Evolutionary conservation across 23 tunicate species (phyloP), one percentile per base, ranked within the genome.

Genomic region (Phallusia fumigata): DNA sequence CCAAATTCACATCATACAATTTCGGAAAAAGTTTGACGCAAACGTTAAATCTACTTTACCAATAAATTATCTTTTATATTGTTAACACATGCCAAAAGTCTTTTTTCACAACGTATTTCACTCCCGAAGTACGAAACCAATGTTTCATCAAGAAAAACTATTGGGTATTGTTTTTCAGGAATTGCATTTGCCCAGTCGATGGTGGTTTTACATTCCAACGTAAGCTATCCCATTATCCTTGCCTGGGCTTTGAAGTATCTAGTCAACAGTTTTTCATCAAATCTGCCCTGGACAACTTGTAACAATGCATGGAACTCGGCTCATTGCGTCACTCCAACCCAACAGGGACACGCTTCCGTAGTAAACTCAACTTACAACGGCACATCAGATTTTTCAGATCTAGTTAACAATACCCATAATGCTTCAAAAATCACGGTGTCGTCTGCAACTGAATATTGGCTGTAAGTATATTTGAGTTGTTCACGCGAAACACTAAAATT

Each of bases 181-280:
- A 74, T 74, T 30, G 78, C 78, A 32, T 74, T 11, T 34, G 78
- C 78, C 3, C 44, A 34, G n/a, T 33, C 78, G 5, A 3, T 34
- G 28, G 44, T 74, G 33, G 30, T 74, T 19, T 74, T 74, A 3
- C 78, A 74, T 31, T 74, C 78, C 33, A 74, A 74, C 13, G 44
- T 74, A 24, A 32, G 44, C 35, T 74, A 74, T 74, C 44, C 44
- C 35, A 74, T 74, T 16, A 74, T 74, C 12, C 30, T 74, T 24
- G 78, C 44, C 5, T 74, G 78, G 78, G 33, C 44, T 11, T 13
- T 74, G 33, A 74, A 74, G 16, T 74, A 74, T 31, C 35, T 74
- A 3, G 78, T 74, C 44, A 32, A 33, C 12, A 74, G 78, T 74
- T 74, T 74, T 31, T 21, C n/a, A 10, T 74, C 78, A 0, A 19